Evolutionary conservation across 2,888 invertebrate species (phyloP), one percentile per base, ranked within the genome.

Genomic region (Lithodes maja): DNA sequence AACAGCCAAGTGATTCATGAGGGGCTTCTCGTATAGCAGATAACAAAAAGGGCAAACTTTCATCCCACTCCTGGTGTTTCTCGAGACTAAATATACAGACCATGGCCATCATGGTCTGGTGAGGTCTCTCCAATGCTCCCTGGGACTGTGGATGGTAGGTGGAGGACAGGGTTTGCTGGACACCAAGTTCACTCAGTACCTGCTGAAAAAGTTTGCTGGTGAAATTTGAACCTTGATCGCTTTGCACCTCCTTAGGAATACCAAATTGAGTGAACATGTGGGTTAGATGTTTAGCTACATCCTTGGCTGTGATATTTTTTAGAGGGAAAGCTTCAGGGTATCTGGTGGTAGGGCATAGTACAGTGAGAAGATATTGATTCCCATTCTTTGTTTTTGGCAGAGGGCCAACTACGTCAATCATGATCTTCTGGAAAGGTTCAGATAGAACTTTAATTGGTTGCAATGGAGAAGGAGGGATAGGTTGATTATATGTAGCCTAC

Each of bases 331-430:
- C 68, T 52, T 78, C 75, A 9, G 75, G 15, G 9, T 75, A 17
- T 54, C 84, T 5, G 50, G 77, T 84, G 15, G 84, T 49, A 3
- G 84, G 71, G 55, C 52, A 50, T 55, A 84, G 54, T 15, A 55
- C 49, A 54, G 84, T 84, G 1, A 84, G 3, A 5, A 84, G 2
- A 55, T 84, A 84, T 17, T 84, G 33, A 55, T 84, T 75, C 2
- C 84, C 84, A 1, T 54, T 55, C 53, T 55, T 75, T 3, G 53
- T 74, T 5, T 5, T 71, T 17, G 83, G 69, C 5, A 33, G 0
- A 33, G 33, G 33, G 33, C 33, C 33, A 33, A 33, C 33, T 33
- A 33, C 33, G 33, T 33, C 33, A 33, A 33, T 33, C 0, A 33
- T 33, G 33, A 33, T 33, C 33, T 33, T 33, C 33, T 33, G 33